phyloP scores from a whole-genome alignment of 2,888 invertebrate genomes.

The Leptarthrus brevirostris region DNA sequence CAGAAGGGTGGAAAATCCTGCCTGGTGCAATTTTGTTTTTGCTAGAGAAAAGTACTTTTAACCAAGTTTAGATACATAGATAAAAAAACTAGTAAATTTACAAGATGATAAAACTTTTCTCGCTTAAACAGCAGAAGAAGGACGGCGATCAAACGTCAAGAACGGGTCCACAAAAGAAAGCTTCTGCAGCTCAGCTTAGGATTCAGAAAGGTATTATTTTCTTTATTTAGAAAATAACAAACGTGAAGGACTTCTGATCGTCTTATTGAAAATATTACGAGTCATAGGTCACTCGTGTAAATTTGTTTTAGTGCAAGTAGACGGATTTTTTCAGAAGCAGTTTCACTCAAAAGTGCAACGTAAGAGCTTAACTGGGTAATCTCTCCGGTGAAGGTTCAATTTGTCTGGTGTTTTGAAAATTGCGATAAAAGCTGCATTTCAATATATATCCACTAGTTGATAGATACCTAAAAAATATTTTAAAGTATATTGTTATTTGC shows the following conservation, averaged over 20 bases:
- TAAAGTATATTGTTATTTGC: no score
- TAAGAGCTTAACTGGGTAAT: no score
- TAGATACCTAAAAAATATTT: no score
- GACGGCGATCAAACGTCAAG: constrained; percentile 89
- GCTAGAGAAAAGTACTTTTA: not conserved
- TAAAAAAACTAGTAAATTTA: constrained; percentile 17
- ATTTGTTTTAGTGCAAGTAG: no score
- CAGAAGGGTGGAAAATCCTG: constrained; percentile 33
- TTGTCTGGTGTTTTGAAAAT: no score
- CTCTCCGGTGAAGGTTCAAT: no score
- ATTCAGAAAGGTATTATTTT: constrained; percentile 89
- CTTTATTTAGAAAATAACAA: not conserved
- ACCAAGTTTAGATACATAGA: constrained; percentile 14
- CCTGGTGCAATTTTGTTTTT: constrained; percentile 41
- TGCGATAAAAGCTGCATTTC: no score
- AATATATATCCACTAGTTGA: no score
- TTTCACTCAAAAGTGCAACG: no score
- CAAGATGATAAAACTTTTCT: constrained; percentile 96
- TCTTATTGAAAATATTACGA: no score
- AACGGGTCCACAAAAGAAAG: constrained; percentile 86
- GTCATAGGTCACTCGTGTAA: no score
- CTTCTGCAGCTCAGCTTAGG: constrained; percentile 95
- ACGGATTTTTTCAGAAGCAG: no score
- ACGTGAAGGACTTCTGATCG: not conserved
- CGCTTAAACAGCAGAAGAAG: constrained; percentile 98